A percentile compares a stretch with the other conserved stretches of the same genome.
phyloP scores from a whole-genome alignment of 2,113 vertebrate species.

The Pachycephala philippinensis region DNA sequence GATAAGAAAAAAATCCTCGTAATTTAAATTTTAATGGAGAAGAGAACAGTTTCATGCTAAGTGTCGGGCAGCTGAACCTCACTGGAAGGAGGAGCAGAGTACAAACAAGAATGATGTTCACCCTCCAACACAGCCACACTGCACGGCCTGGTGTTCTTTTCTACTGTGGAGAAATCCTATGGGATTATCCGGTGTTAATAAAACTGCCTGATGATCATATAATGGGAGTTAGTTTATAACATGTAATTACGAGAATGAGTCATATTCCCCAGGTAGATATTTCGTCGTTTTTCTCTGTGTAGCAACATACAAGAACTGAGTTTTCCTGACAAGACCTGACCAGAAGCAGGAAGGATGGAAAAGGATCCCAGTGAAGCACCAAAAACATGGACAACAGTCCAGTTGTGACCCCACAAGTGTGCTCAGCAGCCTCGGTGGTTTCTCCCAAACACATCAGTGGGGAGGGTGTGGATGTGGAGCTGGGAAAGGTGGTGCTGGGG shows the following conservation, averaged over 20 bases:
- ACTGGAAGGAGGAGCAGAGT: background rate
- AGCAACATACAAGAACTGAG: background rate
- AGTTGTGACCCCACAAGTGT: accelerated
- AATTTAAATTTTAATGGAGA: background rate
- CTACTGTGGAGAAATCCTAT: background rate
- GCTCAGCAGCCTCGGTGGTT: background rate
- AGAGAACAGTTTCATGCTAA: background rate
- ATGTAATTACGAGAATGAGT: background rate
- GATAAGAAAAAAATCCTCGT: background rate
- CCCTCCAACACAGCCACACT: background rate
- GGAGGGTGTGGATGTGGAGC: background rate
- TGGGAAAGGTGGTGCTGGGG: background rate
- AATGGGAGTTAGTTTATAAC: background rate
- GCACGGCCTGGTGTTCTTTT: background rate
- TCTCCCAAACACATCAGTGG: background rate
- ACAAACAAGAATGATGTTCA: background rate
- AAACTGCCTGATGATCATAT: background rate
- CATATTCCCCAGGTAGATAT: background rate
- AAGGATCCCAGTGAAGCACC: background rate
- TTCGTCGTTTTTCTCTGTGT: background rate
- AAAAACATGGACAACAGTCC: too few relatives aligned
- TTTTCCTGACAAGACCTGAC: background rate
- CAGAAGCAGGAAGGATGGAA: background rate
- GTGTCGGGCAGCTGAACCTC: background rate
- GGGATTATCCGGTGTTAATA: background rate